A percentile compares a stretch with the other conserved stretches of the same genome.
phyloP scores from a whole-genome alignment of 2,888 invertebrate genomes.

The Timandra comae region DNA sequence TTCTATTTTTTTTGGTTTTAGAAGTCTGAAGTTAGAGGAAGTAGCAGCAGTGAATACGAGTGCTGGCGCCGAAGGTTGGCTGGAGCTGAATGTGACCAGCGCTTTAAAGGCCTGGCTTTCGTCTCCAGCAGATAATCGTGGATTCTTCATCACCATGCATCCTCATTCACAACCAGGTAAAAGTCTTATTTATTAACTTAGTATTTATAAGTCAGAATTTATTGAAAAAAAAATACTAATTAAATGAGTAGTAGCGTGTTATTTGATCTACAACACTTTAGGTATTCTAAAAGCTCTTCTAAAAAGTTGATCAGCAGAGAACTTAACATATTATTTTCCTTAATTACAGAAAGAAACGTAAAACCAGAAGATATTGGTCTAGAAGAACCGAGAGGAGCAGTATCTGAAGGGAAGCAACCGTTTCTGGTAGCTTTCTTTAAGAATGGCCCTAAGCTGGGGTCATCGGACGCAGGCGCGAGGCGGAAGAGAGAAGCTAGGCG shows the following conservation, averaged over 20 bases:
- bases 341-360: slow-evolving; percentile 82
- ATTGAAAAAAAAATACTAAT: too few species aligned
- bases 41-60: slow-evolving; percentile 86
- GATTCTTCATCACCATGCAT: slow-evolving; percentile 89
- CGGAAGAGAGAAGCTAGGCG: slow-evolving; percentile 77
- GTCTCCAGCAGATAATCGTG: slow-evolving; percentile 87
- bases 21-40: slow-evolving; percentile 84
- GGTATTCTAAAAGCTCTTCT: too few species aligned
- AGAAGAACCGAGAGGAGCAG: slow-evolving; percentile 81
- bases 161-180: slow-evolving; percentile 82
- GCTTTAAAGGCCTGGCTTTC: slow-evolving; percentile 88
- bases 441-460: slow-evolving; percentile 72
- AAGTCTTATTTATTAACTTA: too few species aligned
- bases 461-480: slow-evolving; percentile 74
- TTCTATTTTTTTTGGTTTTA: slow-evolving; percentile 31
- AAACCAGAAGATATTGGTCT: slow-evolving; percentile 91
- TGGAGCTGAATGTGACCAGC: slow-evolving; percentile 88
- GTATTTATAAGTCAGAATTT: too few species aligned
- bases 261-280: too few species aligned
- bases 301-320: too few species aligned
- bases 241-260: too few species aligned
- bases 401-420: slow-evolving; percentile 86
- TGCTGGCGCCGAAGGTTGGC: slow-evolving; percentile 88
- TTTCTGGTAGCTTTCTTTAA: slow-evolving; percentile 95
- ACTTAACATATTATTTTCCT: slow-evolving; percentile 2